These are phyloP conservation scores for human DNA, from an alignment of 2,113 vertebrate species.

Conservation along the genomic window DNA sequence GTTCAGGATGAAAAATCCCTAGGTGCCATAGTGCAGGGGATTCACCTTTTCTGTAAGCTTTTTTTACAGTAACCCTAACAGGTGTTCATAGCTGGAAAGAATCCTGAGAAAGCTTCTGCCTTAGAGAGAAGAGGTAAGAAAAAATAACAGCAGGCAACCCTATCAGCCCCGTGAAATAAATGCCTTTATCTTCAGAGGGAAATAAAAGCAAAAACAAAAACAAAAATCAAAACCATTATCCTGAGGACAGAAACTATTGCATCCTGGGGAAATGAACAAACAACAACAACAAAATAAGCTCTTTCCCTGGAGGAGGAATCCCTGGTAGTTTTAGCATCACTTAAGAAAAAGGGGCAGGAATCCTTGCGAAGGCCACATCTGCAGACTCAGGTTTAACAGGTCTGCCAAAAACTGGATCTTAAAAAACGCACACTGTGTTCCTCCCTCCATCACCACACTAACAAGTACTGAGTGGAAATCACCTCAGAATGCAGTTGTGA, in stretches of 20 bases:
- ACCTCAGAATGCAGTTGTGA: background rate
- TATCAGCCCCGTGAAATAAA: background rate
- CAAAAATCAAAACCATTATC: background rate
- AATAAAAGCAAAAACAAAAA: background rate
- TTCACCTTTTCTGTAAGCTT: background rate
- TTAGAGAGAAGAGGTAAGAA: background rate
- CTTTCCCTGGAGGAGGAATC: fast-evolving
- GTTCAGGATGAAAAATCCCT: background rate
- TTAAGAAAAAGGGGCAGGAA: background rate
- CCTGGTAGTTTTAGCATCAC: fast-evolving
- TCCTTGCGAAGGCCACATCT: background rate
- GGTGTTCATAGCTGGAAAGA: background rate
- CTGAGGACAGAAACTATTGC: background rate
- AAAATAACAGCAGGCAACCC: background rate
- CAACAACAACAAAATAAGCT: too few species aligned
- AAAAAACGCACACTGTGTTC: background rate
- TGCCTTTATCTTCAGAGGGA: background rate
- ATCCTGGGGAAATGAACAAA: background rate
- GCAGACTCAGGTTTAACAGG: too few species aligned
- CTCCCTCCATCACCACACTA: background rate
- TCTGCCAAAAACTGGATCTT: background rate
- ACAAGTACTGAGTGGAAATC: background rate
- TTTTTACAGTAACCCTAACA: background rate
- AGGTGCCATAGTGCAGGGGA: background rate
- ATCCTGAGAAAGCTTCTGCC: background rate